A percentile compares a stretch with the other conserved stretches of the same genome.
Conservation (phyloP, 1,140 invertebrate genomes). For the Polypedilum pembai region DNA sequence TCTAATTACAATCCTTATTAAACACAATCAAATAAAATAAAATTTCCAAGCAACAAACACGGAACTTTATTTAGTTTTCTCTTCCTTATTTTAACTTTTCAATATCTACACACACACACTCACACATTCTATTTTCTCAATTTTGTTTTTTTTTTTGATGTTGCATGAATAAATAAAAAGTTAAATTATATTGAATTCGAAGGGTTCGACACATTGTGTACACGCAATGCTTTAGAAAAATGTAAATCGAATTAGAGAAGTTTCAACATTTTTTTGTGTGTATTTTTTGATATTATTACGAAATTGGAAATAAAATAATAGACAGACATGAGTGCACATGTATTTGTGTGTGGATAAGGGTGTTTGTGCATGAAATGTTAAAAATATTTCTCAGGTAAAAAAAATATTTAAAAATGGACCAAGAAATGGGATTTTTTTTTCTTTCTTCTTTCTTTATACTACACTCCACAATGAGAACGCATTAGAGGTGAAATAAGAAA, state of each 20-base stretch:
- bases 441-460: neutral
- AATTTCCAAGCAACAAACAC: too few species aligned
- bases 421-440: constrained; percentile 6
- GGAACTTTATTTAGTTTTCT: too few species aligned
- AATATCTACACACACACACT: neutral
- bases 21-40: too few species aligned
- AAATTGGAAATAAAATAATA: too few species aligned
- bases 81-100: too few species aligned
- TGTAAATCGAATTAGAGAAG: constrained; percentile 18
- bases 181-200: constrained; percentile 19
- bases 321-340: neutral
- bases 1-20: too few species aligned
- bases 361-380: neutral
- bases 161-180: constrained; percentile 14
- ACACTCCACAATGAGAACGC: neutral
- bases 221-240: neutral
- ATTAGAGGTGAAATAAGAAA: neutral
- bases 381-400: neutral
- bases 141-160: neutral
- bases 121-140: neutral
- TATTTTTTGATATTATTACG: neutral
- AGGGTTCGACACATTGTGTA: neutral
- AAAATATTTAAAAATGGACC: constrained; percentile 13
- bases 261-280: neutral
- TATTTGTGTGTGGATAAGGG: neutral